Evolutionary conservation across 2,888 invertebrate genomes (phyloP), one percentile per base, ranked within the genome.

Genomic region (Diloba caeruleocephala): DNA sequence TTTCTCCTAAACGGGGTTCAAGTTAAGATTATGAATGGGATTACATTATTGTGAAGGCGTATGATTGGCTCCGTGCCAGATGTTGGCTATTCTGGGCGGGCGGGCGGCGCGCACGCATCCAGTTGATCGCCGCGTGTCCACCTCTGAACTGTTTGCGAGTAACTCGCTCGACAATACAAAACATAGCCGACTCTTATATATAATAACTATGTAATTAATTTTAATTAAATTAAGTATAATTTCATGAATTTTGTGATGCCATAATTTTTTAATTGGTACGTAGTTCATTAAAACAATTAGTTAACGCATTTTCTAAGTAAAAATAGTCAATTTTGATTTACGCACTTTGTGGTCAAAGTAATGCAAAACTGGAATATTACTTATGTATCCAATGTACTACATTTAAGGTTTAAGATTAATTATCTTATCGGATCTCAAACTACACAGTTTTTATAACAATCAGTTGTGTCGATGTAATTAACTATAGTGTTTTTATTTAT

Each of bases 41-140:
- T 78, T 81, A 82, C 74, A 79, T 77, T 60, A 65, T 68, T 70
- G 66, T 74, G 68, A 75, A 79, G 70, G 76, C 75, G 73, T 82
- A 75, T 69, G 79, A 81, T 87, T 92, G 92, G 92, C 87, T 61
- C 42, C 21, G 21, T 79, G 91, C 92, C 92, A 92, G 83, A 49
- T 53, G 32, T 56, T 51, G 65, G 76, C 73, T 92, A 92, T 92
- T 93, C 87, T 87, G 83, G 85, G 88, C 84, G 85, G 85, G 85
- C 84, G 89, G 85, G 82, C 77, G 71, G 81, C 89, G 88, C 84
- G 80, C 78, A 86, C 88, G 88, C 89, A 79, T 73, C 81, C 89
- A 90, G 90, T 90, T 80, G 77, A 69, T 69, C 87, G 87, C 80
- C 87, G 90, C 87, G 85, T 71, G 73, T 74, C 74, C 76, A 74